Percentiles rank a stretch among this genome's conserved stretches.
phyloP scores from a whole-genome alignment of 2,113 vertebrate genomes.

The Erinaceus europaeus region DNA sequence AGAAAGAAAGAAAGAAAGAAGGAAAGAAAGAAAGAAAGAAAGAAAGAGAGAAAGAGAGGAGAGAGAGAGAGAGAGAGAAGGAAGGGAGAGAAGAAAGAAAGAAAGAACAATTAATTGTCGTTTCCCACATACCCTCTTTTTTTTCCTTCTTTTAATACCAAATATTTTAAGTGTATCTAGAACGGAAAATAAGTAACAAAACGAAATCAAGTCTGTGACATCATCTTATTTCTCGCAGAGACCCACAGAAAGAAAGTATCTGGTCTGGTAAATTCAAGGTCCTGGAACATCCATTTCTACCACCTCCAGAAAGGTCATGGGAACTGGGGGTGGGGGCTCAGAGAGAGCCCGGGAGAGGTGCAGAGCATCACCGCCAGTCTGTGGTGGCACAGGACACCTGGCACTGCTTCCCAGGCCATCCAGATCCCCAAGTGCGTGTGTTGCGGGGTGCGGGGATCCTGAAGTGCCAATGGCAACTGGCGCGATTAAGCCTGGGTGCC shows the following conservation, averaged over 20 bases:
- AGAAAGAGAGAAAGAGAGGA: no score
- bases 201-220: background rate
- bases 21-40: no score
- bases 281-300: background rate
- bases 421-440: background rate
- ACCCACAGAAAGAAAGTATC: background rate
- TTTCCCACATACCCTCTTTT: no score
- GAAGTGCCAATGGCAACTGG: no score
- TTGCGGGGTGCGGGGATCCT: background rate
- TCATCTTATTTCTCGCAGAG: background rate
- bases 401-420: background rate
- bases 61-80: no score
- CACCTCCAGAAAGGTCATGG: background rate
- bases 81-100: no score
- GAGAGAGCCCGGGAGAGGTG: background rate
- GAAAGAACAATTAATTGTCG: no score
- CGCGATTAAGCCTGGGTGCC: accelerated
- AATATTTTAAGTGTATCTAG: constrained; percentile 11
- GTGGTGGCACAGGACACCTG: no score
- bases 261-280: background rate
- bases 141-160: background rate
- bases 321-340: background rate
- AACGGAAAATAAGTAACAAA: constrained; percentile 3
- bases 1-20: no score
- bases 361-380: background rate